phyloP scores from a whole-genome alignment of 2,797 vertebrate species.

The Micrastur ruficollis region DNA sequence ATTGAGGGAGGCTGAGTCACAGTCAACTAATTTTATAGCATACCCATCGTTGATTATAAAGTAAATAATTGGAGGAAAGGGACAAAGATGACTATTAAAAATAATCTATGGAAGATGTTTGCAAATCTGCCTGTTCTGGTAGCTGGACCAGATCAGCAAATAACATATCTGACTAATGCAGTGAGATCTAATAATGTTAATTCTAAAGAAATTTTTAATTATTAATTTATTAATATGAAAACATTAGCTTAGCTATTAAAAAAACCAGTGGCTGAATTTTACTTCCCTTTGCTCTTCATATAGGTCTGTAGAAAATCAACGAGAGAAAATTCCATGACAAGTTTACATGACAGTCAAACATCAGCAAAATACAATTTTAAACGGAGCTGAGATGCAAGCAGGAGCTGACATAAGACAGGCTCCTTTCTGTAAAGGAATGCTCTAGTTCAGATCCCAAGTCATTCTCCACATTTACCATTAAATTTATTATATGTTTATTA shows the following conservation, averaged over 20 bases:
- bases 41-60: background rate
- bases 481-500: background rate
- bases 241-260: background rate
- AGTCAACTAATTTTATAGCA: conserved; percentile 22
- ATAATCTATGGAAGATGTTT: background rate
- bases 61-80: conserved; percentile 18
- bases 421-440: background rate
- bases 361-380: background rate
- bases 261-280: background rate
- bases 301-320: background rate
- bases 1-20: conserved; percentile 23
- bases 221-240: background rate
- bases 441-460: background rate
- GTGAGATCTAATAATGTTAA: background rate
- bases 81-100: background rate
- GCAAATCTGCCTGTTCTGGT: background rate
- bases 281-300: background rate
- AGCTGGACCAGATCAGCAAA: background rate
- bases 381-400: background rate
- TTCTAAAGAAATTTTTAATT: background rate
- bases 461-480: background rate
- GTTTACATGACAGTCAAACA: background rate
- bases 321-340: background rate
- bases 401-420: background rate
- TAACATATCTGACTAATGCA: background rate